A percentile compares a stretch with the other conserved stretches of the same genome.
phyloP scores from a whole-genome alignment of 1,140 invertebrate genomes.

The Megalopta genalis region DNA sequence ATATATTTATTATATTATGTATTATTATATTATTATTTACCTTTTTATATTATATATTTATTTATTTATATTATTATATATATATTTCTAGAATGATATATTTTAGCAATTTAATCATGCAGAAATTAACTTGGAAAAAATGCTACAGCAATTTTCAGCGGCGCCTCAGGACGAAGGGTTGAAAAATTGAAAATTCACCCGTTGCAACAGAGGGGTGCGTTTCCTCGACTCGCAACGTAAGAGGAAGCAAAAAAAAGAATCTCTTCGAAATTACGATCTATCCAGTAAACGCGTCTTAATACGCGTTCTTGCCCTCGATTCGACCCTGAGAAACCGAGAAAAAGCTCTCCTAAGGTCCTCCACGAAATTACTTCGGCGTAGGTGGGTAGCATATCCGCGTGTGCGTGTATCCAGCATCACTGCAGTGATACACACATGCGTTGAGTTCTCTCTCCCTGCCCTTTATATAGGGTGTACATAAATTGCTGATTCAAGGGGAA shows the following conservation, averaged over 20 bases:
- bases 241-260: constrained; percentile 40
- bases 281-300: constrained; percentile 37
- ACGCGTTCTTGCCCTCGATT: constrained; percentile 56
- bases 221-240: constrained; percentile 9
- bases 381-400: constrained; percentile 38
- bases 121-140: too few relatives aligned
- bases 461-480: neutral
- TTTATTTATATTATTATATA: too few relatives aligned
- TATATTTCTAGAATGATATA: too few relatives aligned
- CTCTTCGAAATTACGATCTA: constrained; percentile 58
- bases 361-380: constrained; percentile 63
- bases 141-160: too few relatives aligned
- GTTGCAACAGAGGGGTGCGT: too few relatives aligned
- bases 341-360: constrained; percentile 31
- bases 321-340: constrained; percentile 46
- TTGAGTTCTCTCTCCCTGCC: neutral
- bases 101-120: too few relatives aligned
- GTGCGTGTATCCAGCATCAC: neutral
- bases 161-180: too few relatives aligned
- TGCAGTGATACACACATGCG: constrained; percentile 13
- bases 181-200: too few relatives aligned
- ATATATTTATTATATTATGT: too few relatives aligned
- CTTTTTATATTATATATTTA: too few relatives aligned
- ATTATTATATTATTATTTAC: too few relatives aligned
- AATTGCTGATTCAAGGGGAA: neutral